Conservation (phyloP, 2,113 vertebrate genomes). For the Elaphurus davidianus region DNA sequence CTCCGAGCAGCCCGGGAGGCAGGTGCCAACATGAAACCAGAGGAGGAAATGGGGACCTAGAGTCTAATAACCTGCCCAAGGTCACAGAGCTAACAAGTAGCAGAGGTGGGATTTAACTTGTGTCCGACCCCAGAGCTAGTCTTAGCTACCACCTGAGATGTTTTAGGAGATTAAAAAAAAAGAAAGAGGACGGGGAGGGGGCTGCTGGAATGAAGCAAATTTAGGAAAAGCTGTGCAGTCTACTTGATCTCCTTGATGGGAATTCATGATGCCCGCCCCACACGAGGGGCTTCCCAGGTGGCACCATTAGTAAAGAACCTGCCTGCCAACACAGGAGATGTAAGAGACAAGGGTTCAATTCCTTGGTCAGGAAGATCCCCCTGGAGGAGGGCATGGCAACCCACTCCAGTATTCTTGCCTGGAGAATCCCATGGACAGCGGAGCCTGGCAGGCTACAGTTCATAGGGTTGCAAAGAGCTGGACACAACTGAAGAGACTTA, state of each 20-base stretch:
- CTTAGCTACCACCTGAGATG: not conserved
- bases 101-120: not conserved
- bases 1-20: not conserved
- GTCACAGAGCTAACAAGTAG: not conserved
- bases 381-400: not conserved
- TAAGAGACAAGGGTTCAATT: not conserved
- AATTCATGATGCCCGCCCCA: fast-evolving
- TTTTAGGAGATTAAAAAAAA: not conserved
- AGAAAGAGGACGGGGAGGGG: not conserved
- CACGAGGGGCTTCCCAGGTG: not conserved
- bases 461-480: not conserved
- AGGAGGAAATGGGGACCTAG: not conserved
- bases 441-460: not conserved
- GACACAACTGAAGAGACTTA: not conserved
- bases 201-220: fast-evolving
- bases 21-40: fast-evolving
- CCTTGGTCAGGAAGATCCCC: not conserved
- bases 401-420: not conserved
- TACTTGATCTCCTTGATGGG: fast-evolving
- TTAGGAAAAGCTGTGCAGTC: fast-evolving
- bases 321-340: not conserved
- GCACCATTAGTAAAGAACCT: not conserved
- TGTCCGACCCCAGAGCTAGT: not conserved
- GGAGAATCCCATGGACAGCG: not conserved
- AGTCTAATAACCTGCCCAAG: not conserved